Percentiles rank a stretch among this genome's conserved stretches.
phyloP scores from a whole-genome alignment of 2,888 invertebrate species.

The Copidosoma aretas region DNA sequence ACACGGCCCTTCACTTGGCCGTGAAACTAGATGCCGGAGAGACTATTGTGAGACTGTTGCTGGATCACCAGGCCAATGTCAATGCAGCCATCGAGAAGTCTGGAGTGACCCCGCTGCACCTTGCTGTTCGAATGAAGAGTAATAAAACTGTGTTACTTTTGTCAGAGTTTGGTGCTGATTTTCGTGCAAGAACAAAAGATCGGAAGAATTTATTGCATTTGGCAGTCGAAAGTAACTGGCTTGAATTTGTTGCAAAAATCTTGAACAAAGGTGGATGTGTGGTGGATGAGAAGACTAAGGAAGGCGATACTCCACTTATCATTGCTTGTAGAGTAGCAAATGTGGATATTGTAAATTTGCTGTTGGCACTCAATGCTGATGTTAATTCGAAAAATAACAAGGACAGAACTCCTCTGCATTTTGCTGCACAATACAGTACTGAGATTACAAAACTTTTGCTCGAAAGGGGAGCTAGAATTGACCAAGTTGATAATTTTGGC shows the following conservation, averaged over 20 bases:
- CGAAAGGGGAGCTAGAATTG: constrained; percentile 7
- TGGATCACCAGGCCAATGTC: constrained; percentile 18
- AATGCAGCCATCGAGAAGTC: constrained; percentile 8
- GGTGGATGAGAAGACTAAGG: constrained; percentile 9
- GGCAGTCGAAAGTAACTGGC: constrained; percentile 27
- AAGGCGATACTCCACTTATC: constrained; percentile 20
- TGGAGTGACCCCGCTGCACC: constrained; percentile 28
- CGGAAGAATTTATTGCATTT: constrained; percentile 28
- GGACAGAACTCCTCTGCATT: constrained; percentile 24
- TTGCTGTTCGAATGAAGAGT: constrained; percentile 14
- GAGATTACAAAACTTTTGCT: constrained; percentile 17
- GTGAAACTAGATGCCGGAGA: not conserved
- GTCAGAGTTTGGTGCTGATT: constrained; percentile 16
- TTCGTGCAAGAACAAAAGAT: constrained; percentile 16
- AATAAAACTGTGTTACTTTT: constrained; percentile 11
- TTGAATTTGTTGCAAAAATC: too few species aligned
- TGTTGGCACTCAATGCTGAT: constrained; percentile 20
- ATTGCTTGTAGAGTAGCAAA: constrained; percentile 15
- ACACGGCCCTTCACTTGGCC: not conserved
- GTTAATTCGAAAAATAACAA: constrained; percentile 11
- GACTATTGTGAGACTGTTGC: not conserved
- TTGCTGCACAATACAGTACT: constrained; percentile 20
- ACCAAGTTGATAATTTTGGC: constrained; percentile 8
- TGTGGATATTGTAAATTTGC: constrained; percentile 8
- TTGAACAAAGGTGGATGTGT: constrained; percentile 14